Base-by-base conservation (phyloP, 1,140 invertebrate genomes). In the Muscidifurax raptorellus region DNA sequence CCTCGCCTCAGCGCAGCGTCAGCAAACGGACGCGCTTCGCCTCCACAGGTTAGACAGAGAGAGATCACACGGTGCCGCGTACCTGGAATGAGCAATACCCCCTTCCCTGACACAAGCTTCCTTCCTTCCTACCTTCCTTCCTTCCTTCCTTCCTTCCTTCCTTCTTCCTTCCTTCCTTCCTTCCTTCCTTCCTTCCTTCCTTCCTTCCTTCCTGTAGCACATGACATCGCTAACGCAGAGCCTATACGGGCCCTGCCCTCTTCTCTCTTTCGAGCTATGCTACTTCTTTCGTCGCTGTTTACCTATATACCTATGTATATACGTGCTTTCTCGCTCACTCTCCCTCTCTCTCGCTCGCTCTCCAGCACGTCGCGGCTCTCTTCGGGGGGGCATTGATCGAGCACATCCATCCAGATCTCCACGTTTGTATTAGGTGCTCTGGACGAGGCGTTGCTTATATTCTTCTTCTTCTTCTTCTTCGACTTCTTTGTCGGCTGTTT, bases 1-100 rank as follows among this genome's bases (percentile, higher is more conserved):
- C 71, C 69, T 67, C 66, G 66, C n/a, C n/a, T 52, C n/a, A 69
- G 67, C n/a, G 27, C 69, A 71, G 69, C 69, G 27, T 18, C 69
- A 74, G 71, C 71, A 10, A 74, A 30, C 71, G 71, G 71, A 74
- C 71, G 28, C 71, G 32, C 28, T 74, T 74, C 71, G 71, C 66
- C 22, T 69, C 66, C 66, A 74, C 71, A 74, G 71, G 71, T 74
- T 30, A 74, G 71, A 27, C 3, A 30, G 25, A 10, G 25, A 69
- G 27, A 27, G 66, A 30, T 27, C 66, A 69, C 25, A 27, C 66
- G 9, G 59, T 12, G 66, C 66, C 66, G 66, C 66, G 15, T 69
- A 69, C 66, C 66, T 69, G 28, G 28, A 69, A 69, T 69, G 28
- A 69, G 25, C 66, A 69, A 30, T 69, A 30, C 66, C 25, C 66